Percentiles rank a stretch among this genome's conserved stretches.
phyloP scores from a whole-genome alignment of 1,140 invertebrate species.

The Micrasema longulum region DNA sequence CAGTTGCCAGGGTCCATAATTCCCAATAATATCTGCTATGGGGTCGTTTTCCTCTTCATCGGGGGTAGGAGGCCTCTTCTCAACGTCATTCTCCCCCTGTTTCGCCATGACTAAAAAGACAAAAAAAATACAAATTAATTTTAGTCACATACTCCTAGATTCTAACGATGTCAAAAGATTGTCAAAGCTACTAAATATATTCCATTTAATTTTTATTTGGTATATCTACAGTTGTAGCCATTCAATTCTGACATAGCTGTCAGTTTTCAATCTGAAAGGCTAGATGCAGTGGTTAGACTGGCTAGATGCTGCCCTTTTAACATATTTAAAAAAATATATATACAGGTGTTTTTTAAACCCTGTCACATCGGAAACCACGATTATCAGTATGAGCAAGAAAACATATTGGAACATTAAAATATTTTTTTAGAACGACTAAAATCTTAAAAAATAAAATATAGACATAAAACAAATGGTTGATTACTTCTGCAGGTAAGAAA shows the following conservation, averaged over 20 bases:
- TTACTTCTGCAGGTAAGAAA: too few species aligned
- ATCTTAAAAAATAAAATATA: too few species aligned
- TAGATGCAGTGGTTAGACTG: too few species aligned
- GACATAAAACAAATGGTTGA: too few species aligned
- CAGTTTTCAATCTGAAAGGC: background rate
- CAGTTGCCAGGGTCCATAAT: conserved; percentile 81
- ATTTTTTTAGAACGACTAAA: too few species aligned
- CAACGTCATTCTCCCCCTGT: conserved; percentile 29
- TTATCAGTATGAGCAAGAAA: too few species aligned
- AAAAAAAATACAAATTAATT: background rate
- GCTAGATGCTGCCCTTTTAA: background rate
- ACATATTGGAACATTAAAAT: too few species aligned
- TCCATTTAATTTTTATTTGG: background rate
- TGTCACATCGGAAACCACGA: too few species aligned
- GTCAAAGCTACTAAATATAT: background rate
- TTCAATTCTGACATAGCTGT: background rate
- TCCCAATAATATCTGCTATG: conserved; percentile 76
- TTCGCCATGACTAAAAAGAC: conserved; percentile 50
- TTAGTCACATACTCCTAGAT: too few species aligned
- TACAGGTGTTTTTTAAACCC: too few species aligned
- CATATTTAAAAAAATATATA: background rate
- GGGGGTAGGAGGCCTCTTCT: conserved; percentile 33
- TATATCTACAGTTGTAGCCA: background rate
- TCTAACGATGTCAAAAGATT: too few species aligned
- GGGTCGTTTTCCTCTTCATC: conserved; percentile 70